A percentile compares a stretch with the other conserved stretches of the same genome.
Evolutionary conservation across 2,888 invertebrate genomes (phyloP).

Genomic region (Thera britannica): DNA sequence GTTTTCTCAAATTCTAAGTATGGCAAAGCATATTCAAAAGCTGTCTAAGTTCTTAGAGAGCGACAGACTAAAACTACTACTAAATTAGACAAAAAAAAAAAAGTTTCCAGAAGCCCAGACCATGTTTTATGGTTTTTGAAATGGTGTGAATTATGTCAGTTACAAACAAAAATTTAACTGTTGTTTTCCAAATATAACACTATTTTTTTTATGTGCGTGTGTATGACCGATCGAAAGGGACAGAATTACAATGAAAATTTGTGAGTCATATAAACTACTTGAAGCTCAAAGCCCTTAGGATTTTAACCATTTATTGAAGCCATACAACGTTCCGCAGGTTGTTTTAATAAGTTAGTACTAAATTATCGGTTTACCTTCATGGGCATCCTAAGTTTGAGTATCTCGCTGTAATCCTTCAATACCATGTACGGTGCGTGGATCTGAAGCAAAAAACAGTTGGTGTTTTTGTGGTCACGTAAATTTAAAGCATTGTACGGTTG

Average conservation of each 20-base stretch:
- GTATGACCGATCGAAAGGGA: too few relatives aligned
- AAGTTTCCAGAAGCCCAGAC: too few relatives aligned
- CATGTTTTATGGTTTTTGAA: not conserved
- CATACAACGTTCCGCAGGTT: slow-evolving; percentile 47
- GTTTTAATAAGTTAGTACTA: slow-evolving; percentile 44
- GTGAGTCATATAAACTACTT: slow-evolving; percentile 15
- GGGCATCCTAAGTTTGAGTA: slow-evolving; percentile 95
- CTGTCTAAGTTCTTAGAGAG: not conserved
- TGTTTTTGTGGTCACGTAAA: too few relatives aligned
- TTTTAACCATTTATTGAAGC: slow-evolving; percentile 53
- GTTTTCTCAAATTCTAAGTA: too few relatives aligned
- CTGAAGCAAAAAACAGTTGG: slow-evolving; percentile 72
- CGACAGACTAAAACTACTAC: not conserved
- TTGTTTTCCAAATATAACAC: too few relatives aligned
- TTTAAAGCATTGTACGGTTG: too few relatives aligned
- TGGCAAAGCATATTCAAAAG: not conserved
- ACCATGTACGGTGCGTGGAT: slow-evolving; percentile 94
- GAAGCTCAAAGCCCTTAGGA: slow-evolving; percentile 55
- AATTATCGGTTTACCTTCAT: slow-evolving; percentile 88
- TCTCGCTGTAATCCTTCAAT: slow-evolving; percentile 94
- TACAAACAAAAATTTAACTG: not conserved
- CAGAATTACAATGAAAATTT: not conserved
- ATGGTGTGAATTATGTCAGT: not conserved
- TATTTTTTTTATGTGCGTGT: too few relatives aligned
- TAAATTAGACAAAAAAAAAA: not conserved